phyloP scores from a whole-genome alignment of 2,113 vertebrate species.

The Cisticola juncidis region DNA sequence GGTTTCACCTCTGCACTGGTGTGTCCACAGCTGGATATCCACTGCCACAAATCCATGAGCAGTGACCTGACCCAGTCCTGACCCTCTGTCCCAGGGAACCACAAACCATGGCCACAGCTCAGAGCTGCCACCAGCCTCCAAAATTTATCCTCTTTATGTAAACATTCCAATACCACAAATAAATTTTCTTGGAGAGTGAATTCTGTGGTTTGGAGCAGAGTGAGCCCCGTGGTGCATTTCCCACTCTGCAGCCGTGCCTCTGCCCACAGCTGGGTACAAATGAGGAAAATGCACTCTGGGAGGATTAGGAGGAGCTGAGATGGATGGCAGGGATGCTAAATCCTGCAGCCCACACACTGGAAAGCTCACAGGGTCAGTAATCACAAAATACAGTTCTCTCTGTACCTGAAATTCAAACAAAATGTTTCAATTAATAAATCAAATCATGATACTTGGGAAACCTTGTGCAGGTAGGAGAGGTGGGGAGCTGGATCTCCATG shows the following conservation, averaged over 20 bases:
- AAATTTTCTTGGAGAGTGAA: not conserved
- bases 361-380: not conserved
- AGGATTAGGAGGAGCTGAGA: not conserved
- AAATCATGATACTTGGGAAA: not conserved
- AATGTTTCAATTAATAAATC: not conserved
- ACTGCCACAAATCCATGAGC: not conserved
- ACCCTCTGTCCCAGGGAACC: accelerated
- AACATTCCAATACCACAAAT: not conserved
- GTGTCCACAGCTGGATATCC: not conserved
- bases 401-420: not conserved
- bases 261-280: not conserved
- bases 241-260: not conserved
- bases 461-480: not conserved
- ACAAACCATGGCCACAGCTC: accelerated
- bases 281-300: not conserved
- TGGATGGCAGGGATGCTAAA: not conserved
- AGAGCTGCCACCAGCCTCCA: accelerated
- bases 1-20: not conserved
- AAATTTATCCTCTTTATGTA: not conserved
- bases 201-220: not conserved
- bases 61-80: not conserved
- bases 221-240: not conserved
- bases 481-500: not conserved
- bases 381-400: not conserved
- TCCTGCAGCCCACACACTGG: not conserved